Evolutionary conservation across 2,113 vertebrate species (phyloP), one percentile per base, ranked within the genome.

Genomic region (Rhinichthys klamathensis): DNA sequence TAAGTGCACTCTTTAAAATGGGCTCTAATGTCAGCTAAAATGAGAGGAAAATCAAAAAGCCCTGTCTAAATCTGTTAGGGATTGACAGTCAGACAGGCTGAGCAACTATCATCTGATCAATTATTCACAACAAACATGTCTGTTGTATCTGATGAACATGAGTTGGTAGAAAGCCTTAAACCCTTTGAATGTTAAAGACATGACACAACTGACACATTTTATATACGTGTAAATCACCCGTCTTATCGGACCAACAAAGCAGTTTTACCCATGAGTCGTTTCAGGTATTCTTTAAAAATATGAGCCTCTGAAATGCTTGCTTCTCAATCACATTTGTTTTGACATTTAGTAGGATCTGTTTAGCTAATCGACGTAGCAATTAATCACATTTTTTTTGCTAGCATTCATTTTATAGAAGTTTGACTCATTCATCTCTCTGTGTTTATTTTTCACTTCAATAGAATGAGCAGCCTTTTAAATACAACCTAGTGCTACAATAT

Each of bases 11-110:
- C 44, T 69, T 32, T 51, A 54, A 69, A 81, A 69, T 32, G 10
- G 58, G 25, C 58, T 65, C 38, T 65, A 80, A 80, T 65, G n/a
- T 80, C 58, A 65, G 38, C 7, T 80, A 46, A 65, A 80, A 65
- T 65, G 16, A 81, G 10, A 51, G 18, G 27, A 67, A 41, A 30
- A 69, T 81, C 61, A 32, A 51, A 63, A 81, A 63, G 23, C 44
- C 16, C 79, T 51, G 41, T 2, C 27, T 32, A 46, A 49, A 81
- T 5, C 60, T 81, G 25, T 65, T 69, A 69, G 58, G 16, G 18
- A 51, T 2, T 51, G 15, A 51, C 61, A 49, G 44, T 21, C n/a
- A 81, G 41, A 69, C 60, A 67, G 41, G 18, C n/a, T 32, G 61
- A 51, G 16, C 38, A 23, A 49, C 9, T 46, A 27, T 46, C 58